A percentile compares a stretch with the other conserved stretches of the same genome.
Conservation (phyloP, 2,888 invertebrate genomes). For the Erebia aethiops region DNA sequence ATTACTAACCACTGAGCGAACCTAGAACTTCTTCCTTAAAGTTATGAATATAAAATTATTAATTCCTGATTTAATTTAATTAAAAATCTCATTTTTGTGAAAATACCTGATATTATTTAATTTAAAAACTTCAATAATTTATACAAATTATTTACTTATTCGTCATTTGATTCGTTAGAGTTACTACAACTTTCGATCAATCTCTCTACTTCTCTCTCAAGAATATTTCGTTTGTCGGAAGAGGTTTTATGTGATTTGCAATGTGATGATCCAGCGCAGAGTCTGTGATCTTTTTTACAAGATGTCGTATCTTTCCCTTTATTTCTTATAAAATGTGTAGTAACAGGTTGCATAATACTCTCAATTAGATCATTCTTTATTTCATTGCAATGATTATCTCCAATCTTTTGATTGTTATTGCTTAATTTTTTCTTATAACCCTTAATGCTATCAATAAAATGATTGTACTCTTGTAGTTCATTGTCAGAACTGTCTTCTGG, state of each 20-base stretch:
- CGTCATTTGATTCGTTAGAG: slow-evolving; percentile 53
- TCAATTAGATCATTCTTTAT: slow-evolving; percentile 58
- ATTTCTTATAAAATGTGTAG: slow-evolving; percentile 46
- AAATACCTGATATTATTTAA: not conserved
- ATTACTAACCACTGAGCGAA: too few species aligned
- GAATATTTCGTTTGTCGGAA: slow-evolving; percentile 51
- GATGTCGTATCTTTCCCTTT: slow-evolving; percentile 42
- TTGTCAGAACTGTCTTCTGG: slow-evolving; percentile 49
- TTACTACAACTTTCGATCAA: slow-evolving; percentile 55
- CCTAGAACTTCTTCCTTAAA: too few species aligned
- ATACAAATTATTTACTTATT: slow-evolving; percentile 16
- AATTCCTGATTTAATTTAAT: not conserved
- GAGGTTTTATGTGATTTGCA: slow-evolving; percentile 57
- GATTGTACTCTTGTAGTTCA: slow-evolving; percentile 48
- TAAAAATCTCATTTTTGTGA: not conserved
- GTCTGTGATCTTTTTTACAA: slow-evolving; percentile 48
- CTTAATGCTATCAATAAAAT: slow-evolving; percentile 42
- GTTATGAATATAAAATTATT: too few species aligned
- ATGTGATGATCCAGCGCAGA: slow-evolving; percentile 48
- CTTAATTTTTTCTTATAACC: slow-evolving; percentile 29
- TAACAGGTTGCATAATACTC: slow-evolving; percentile 56
- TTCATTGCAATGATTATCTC: slow-evolving; percentile 49
- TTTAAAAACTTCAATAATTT: slow-evolving; percentile 7
- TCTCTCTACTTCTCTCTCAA: slow-evolving; percentile 70
- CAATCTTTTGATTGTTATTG: slow-evolving; percentile 48